These are phyloP conservation scores for Catharus bicknelli DNA, from an alignment of 2,113 vertebrate species.

Conservation along the genomic window DNA sequence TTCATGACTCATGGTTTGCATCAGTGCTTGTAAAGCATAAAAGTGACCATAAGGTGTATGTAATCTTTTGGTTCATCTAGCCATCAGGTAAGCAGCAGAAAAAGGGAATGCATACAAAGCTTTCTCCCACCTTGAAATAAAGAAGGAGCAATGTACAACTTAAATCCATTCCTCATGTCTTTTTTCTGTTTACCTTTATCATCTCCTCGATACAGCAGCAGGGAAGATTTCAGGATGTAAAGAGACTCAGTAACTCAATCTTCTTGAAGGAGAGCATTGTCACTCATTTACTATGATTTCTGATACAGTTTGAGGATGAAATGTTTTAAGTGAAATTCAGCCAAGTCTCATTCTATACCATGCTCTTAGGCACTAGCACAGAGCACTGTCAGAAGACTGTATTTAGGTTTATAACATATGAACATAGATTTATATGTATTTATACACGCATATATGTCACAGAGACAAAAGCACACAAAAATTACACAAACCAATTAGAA, in stretches of 20 bases:
- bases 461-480: conserved; percentile 62
- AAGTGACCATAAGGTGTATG: neutral
- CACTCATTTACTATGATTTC: neutral
- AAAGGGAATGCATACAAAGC: neutral
- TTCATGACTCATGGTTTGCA: neutral
- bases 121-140: neutral
- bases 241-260: neutral
- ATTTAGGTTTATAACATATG: conserved; percentile 24
- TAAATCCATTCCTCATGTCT: neutral
- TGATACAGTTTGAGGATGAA: neutral
- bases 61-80: neutral
- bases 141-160: neutral
- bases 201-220: neutral
- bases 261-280: neutral
- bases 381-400: conserved; percentile 35
- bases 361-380: conserved; percentile 21
- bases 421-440: conserved; percentile 16
- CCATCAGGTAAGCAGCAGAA: neutral
- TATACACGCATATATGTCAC: conserved; percentile 23
- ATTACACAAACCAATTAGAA: conserved; percentile 53
- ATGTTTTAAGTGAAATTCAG: neutral
- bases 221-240: neutral
- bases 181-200: neutral
- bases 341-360: neutral
- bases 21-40: neutral